Evolutionary conservation across 1,140 invertebrate species (phyloP).

Genomic region (Dendrolimus punctatus): DNA sequence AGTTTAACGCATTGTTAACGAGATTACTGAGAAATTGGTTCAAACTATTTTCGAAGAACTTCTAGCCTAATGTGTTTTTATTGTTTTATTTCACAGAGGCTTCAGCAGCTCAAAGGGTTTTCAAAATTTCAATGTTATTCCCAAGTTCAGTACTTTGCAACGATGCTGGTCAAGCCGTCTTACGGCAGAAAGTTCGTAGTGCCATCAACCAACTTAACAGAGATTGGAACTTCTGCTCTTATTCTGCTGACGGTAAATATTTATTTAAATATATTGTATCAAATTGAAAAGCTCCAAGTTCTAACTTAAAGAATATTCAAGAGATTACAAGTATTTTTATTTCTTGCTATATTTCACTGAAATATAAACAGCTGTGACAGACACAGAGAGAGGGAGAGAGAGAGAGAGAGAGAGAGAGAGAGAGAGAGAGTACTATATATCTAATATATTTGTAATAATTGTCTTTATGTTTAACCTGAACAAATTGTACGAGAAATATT

Average conservation of each 20-base stretch:
- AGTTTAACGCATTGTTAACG: too few species aligned
- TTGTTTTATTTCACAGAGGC: conserved; percentile 72
- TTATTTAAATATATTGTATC: not conserved
- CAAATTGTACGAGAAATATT: too few species aligned
- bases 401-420: too few species aligned
- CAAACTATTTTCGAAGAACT: too few species aligned
- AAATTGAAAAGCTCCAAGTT: too few species aligned
- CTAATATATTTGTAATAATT: too few species aligned
- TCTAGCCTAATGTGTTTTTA: not conserved
- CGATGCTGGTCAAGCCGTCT: conserved; percentile 92
- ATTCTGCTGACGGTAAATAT: conserved; percentile 82
- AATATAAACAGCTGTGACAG: too few species aligned
- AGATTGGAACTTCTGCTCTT: conserved; percentile 95
- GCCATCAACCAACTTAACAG: conserved; percentile 92
- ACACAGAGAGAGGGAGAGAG: too few species aligned
- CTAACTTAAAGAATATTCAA: too few species aligned
- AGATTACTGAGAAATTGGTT: too few species aligned
- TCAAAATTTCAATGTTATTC: conserved; percentile 94
- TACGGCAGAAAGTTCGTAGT: conserved; percentile 88
- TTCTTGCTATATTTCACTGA: not conserved
- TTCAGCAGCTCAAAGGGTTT: conserved; percentile 90
- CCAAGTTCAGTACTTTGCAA: conserved; percentile 94
- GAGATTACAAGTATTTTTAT: not conserved
- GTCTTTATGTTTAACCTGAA: too few species aligned
- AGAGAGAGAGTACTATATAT: too few species aligned